Percentiles rank a stretch among this genome's conserved stretches.
Evolutionary conservation across 2,113 vertebrate species (phyloP).

Genomic region (Puma concolor): DNA sequence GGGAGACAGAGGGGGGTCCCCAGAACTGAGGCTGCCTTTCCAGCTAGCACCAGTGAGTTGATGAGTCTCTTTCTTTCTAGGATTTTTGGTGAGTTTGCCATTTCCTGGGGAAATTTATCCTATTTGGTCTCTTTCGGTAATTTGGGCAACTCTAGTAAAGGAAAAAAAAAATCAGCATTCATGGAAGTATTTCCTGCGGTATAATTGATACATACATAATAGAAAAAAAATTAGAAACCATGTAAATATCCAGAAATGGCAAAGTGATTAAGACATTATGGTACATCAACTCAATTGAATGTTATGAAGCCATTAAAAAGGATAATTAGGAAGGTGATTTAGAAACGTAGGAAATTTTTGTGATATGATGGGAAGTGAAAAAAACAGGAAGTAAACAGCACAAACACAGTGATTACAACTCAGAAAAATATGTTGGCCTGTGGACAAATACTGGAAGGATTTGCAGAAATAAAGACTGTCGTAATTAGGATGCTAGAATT

Average conservation of each 20-base stretch:
- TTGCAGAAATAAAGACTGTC: neutral
- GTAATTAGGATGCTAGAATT: neutral
- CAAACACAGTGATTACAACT: slow-evolving; percentile 38
- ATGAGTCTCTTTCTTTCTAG: neutral
- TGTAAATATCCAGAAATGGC: slow-evolving; percentile 31
- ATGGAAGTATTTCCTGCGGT: neutral
- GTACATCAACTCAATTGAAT: slow-evolving; percentile 24
- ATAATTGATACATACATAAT: neutral
- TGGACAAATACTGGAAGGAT: slow-evolving; percentile 11
- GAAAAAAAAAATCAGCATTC: neutral
- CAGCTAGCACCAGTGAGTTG: neutral
- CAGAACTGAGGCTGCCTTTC: neutral
- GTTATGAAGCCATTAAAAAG: slow-evolving; percentile 35
- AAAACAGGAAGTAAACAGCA: slow-evolving; percentile 6
- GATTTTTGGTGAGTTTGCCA: neutral
- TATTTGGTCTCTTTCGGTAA: neutral
- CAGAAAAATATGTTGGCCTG: neutral
- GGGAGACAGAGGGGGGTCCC: neutral
- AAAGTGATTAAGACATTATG: slow-evolving; percentile 42
- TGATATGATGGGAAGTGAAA: neutral
- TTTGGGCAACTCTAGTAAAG: slow-evolving; percentile 5
- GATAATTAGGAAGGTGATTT: slow-evolving; percentile 53
- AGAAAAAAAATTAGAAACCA: slow-evolving; percentile 5
- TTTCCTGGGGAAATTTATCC: neutral
- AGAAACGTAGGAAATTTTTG: neutral